A percentile compares a stretch with the other conserved stretches of the same genome.
phyloP scores from a whole-genome alignment of 2,797 vertebrate genomes.

The Uromys caudimaculatus region DNA sequence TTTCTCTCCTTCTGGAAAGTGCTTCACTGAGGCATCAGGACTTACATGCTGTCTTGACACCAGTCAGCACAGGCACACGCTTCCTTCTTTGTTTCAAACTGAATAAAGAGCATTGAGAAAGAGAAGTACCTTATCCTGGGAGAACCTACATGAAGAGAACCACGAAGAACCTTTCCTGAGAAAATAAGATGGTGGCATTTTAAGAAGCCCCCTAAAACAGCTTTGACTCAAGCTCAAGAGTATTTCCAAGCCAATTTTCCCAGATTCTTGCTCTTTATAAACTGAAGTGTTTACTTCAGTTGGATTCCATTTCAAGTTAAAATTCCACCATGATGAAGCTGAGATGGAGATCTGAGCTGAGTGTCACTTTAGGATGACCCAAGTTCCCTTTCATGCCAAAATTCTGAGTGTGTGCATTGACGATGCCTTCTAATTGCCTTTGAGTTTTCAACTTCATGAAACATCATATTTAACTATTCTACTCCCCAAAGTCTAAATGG shows the following conservation, averaged over 20 bases:
- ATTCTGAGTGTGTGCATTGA: constrained; percentile 42
- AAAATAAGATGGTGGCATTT: background rate
- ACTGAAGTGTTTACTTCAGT: background rate
- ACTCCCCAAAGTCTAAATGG: constrained; percentile 74
- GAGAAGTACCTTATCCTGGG: background rate
- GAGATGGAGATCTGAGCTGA: constrained; percentile 40
- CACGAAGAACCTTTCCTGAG: background rate
- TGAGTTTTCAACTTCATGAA: constrained; percentile 62
- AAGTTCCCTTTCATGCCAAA: constrained; percentile 57
- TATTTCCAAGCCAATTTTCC: constrained; percentile 17
- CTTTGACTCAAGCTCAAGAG: constrained; percentile 1
- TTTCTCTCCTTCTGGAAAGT: background rate
- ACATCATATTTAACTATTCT: constrained; percentile 74
- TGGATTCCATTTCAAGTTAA: constrained; percentile 55
- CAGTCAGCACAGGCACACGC: background rate
- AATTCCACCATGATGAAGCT: constrained; percentile 19
- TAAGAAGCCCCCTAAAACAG: background rate
- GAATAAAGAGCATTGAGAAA: background rate
- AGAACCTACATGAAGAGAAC: background rate
- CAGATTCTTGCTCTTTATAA: constrained; percentile 28
- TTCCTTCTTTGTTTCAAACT: background rate
- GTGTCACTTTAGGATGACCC: constrained; percentile 59
- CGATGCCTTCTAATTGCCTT: constrained; percentile 44
- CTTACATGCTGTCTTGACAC: background rate
- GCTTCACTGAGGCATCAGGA: background rate